A percentile compares a stretch with the other conserved stretches of the same genome.
These are phyloP conservation scores for Tinea pellionella DNA, from an alignment of 2,888 invertebrate genomes.

Conservation along the genomic window DNA sequence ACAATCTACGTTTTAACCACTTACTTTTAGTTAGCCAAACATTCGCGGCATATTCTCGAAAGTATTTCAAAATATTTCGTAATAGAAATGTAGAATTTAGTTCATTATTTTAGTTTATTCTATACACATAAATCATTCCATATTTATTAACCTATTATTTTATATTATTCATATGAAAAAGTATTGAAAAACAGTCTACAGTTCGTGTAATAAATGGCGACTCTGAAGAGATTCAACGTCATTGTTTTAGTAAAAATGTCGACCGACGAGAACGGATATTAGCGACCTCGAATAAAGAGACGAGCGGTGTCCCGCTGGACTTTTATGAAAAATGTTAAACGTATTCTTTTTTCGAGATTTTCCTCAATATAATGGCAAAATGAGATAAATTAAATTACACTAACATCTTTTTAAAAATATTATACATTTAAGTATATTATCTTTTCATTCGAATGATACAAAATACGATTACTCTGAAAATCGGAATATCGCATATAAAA, in stretches of 20 bases:
- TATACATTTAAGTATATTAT: neutral
- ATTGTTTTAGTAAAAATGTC: conserved; percentile 3
- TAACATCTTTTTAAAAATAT: neutral
- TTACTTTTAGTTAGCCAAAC: neutral
- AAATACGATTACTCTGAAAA: too few species aligned
- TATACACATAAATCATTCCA: too few species aligned
- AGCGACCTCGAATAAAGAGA: conserved; percentile 7
- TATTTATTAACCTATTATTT: too few species aligned
- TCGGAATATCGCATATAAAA: neutral
- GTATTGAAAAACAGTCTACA: neutral
- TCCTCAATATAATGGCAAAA: neutral
- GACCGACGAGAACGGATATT: conserved; percentile 9
- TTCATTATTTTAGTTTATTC: too few species aligned
- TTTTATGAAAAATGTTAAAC: conserved; percentile 8
- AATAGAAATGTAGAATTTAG: too few species aligned
- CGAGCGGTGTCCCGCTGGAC: neutral
- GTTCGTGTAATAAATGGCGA: neutral
- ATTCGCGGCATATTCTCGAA: neutral
- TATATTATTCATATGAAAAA: neutral
- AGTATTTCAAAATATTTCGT: too few species aligned
- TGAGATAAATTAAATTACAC: neutral
- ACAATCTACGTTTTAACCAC: neutral
- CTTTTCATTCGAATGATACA: too few species aligned
- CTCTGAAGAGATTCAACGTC: neutral
- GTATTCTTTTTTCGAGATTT: neutral